Percentiles rank a stretch among this genome's conserved stretches.
Evolutionary conservation across 2,797 vertebrate species (phyloP).

Genomic region (Pipistrellus kuhlii): DNA sequence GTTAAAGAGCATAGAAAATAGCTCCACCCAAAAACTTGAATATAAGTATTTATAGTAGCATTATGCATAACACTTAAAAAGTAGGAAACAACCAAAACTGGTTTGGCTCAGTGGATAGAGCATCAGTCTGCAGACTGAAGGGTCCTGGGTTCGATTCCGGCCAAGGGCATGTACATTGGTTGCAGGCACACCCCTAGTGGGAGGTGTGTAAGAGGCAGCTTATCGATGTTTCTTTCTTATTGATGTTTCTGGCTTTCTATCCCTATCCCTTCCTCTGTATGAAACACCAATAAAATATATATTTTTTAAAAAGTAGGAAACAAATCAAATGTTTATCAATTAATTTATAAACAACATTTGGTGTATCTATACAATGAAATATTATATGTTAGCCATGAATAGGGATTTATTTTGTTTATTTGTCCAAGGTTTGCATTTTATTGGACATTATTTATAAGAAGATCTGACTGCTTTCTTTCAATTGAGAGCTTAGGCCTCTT

Average conservation of each 20-base stretch:
- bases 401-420: background rate
- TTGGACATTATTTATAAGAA: background rate
- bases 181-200: no score
- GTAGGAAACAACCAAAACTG: background rate
- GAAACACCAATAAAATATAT: no score
- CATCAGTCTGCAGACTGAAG: no score
- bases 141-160: no score
- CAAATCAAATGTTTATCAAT: background rate
- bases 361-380: background rate
- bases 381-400: background rate
- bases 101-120: no score
- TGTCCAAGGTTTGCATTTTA: background rate
- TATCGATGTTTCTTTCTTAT: no score
- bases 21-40: background rate
- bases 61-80: background rate
- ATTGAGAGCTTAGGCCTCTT: no score
- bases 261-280: no score
- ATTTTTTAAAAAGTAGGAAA: background rate
- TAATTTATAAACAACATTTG: background rate
- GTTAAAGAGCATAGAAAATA: background rate
- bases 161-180: no score
- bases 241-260: no score
- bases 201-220: no score
- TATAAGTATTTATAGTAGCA: background rate
- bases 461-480: background rate